Conservation (phyloP, 2,888 invertebrate species). For the Ophion obscuratus region DNA sequence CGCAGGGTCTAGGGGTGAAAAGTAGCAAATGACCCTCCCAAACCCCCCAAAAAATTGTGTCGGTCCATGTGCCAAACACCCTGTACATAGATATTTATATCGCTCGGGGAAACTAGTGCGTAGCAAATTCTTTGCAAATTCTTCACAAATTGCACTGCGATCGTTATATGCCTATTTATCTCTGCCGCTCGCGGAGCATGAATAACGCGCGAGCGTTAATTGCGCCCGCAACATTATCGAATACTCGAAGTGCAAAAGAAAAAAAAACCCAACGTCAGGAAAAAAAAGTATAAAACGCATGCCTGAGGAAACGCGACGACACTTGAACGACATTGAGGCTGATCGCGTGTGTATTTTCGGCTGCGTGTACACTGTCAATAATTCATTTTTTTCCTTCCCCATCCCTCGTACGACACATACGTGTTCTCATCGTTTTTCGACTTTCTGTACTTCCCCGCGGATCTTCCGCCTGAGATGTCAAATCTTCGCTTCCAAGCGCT, state of each 20-base stretch:
- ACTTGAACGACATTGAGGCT: neutral
- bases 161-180: slow-evolving; percentile 32
- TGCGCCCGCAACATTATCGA: slow-evolving; percentile 42
- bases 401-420: neutral
- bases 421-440: neutral
- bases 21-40: no score
- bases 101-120: slow-evolving; percentile 37
- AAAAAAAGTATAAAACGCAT: neutral
- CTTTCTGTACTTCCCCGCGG: neutral
- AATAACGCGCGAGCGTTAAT: slow-evolving; percentile 42
- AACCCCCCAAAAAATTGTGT: no score
- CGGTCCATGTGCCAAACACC: no score
- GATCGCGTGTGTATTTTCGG: neutral
- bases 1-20: no score
- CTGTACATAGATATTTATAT: neutral
- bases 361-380: slow-evolving; percentile 11
- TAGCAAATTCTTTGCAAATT: neutral
- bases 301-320: neutral
- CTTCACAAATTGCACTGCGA: slow-evolving; percentile 39
- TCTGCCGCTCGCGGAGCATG: slow-evolving; percentile 22
- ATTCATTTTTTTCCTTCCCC: neutral
- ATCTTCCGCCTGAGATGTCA: no score
- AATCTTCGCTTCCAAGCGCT: no score
- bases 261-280: neutral
- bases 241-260: slow-evolving; percentile 33